A percentile compares a stretch with the other conserved stretches of the same genome.
phyloP scores from a whole-genome alignment of 2,888 invertebrate genomes.

The Andricus quercusramuli region DNA sequence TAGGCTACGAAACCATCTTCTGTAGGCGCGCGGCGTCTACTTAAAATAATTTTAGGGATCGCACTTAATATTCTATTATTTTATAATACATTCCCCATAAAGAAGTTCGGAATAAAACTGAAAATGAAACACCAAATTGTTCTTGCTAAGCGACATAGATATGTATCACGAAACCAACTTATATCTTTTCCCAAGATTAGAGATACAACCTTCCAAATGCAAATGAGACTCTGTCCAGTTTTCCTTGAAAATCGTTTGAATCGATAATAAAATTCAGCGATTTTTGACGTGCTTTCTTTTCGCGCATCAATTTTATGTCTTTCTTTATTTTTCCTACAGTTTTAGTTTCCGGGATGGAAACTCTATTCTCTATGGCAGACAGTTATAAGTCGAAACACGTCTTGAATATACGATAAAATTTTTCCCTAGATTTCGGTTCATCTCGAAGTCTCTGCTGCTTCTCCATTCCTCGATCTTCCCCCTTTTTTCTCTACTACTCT shows the following conservation, averaged over 20 bases:
- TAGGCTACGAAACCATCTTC: not conserved
- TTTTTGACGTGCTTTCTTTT: not conserved
- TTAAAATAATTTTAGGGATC: not conserved
- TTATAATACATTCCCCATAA: conserved; percentile 11
- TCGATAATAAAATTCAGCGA: conserved; percentile 26
- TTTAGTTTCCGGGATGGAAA: conserved; percentile 18
- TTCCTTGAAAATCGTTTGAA: not conserved
- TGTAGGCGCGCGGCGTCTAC: no score
- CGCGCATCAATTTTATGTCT: conserved; percentile 2
- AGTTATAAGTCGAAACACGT: conserved; percentile 73
- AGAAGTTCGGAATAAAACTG: not conserved
- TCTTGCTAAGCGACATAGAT: conserved; percentile 8
- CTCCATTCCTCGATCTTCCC: conserved; percentile 13
- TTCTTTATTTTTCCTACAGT: not conserved
- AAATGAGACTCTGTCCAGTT: not conserved
- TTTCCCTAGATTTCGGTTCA: conserved; percentile 65
- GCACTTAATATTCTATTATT: conserved; percentile 20
- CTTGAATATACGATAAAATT: conserved; percentile 76
- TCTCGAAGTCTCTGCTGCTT: conserved; percentile 35
- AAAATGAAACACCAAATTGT: not conserved
- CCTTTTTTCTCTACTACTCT: not conserved
- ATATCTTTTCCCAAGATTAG: not conserved
- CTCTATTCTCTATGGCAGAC: not conserved
- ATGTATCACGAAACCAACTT: not conserved
- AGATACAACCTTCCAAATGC: not conserved